Percentiles rank a stretch among this genome's conserved stretches.
phyloP scores from a whole-genome alignment of 2,888 invertebrate genomes.

The Blastobasis adustella region DNA sequence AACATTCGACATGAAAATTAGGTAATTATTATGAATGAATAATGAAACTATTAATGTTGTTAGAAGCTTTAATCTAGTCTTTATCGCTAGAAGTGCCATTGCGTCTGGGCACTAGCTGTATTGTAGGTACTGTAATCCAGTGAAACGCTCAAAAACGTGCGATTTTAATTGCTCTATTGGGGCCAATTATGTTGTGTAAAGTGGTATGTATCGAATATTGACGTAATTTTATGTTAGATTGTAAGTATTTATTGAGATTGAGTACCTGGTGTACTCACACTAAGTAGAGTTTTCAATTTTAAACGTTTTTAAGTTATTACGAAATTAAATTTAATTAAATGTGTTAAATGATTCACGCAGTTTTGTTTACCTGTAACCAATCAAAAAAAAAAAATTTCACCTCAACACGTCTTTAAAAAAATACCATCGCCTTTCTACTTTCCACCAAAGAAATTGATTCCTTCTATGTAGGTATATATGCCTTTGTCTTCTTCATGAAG shows the following conservation, averaged over 20 bases:
- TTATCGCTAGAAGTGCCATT: conserved; percentile 60
- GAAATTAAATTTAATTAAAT: conserved; percentile 64
- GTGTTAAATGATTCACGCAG: conserved; percentile 44
- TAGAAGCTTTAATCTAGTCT: conserved; percentile 74
- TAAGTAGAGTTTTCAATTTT: conserved; percentile 62
- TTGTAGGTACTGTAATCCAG: conserved; percentile 33
- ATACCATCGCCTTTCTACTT: no score
- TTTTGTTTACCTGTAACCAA: background rate
- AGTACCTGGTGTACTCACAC: conserved; percentile 23
- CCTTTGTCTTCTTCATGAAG: no score
- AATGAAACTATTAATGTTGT: conserved; percentile 36
- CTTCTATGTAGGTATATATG: no score
- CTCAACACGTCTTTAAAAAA: no score
- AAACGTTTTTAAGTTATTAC: conserved; percentile 70
- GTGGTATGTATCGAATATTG: background rate
- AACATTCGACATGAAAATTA: background rate
- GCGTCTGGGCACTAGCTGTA: conserved; percentile 38
- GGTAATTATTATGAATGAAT: background rate
- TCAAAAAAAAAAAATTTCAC: no score
- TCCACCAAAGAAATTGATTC: no score
- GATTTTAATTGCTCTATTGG: conserved; percentile 37
- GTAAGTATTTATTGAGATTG: conserved; percentile 67
- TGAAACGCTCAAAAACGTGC: conserved; percentile 44
- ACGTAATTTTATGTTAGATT: conserved; percentile 32
- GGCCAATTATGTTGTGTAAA: conserved; percentile 52